Evolutionary conservation across 2,888 invertebrate genomes (phyloP), one percentile per base, ranked within the genome.

Genomic region (Bugulina stolonifera): DNA sequence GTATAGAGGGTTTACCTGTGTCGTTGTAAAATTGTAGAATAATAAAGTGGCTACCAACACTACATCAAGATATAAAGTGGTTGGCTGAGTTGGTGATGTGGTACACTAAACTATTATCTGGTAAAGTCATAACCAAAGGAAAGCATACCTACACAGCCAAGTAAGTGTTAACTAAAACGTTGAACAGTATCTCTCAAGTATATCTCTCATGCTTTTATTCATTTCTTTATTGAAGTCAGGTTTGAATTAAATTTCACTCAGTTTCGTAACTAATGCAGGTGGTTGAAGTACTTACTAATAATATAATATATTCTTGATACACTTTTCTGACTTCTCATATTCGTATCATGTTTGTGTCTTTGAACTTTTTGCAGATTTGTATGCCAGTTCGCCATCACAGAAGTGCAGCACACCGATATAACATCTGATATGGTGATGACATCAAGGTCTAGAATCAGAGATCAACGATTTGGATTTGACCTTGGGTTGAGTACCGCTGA

Each of bases 1-100:
- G n/a, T n/a, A n/a, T n/a, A n/a, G n/a, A n/a, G n/a, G n/a, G n/a
- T n/a, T n/a, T n/a, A n/a, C n/a, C n/a, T n/a, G n/a, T n/a, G n/a
- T n/a, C n/a, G n/a, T n/a, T n/a, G n/a, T n/a, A n/a, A n/a, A n/a
- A n/a, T n/a, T n/a, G 2, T 85, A 92, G 91, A 82, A 88, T 91
- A 76, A 87, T 91, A 80, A 85, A 89, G 75, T 89, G 89, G 81
- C 89, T 90, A 1, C 92, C 92, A 0, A 88, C 89, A 80, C 86
- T 91, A 84, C 89, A 89, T 2, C 72, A 74, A 78, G 89, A 89
- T 69, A 76, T 90, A 29, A 86, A 87, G 80, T 87, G 88, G 78
- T 79, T 90, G 76, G 87, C 88, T 75, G 87, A 87, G 81, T 89
- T 88, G 76, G 5, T 64, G 10, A 32, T 64, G 2, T 29, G 64